Base-by-base conservation (phyloP, 2,888 invertebrate genomes). In the Steinernema hermaphroditum region DNA sequence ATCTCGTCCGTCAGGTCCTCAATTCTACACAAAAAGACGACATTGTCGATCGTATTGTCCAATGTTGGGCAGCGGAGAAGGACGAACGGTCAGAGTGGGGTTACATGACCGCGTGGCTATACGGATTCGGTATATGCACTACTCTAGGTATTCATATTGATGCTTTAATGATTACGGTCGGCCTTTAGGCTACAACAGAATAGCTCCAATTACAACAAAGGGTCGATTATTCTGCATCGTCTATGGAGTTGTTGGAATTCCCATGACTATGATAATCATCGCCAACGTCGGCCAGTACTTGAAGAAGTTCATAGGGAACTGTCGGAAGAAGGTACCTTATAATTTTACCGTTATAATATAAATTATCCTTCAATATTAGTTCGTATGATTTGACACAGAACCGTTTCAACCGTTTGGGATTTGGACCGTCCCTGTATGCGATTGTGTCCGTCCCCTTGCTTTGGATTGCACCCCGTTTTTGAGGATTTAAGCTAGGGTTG, bases 161-260 rank as follows among this genome's bases (percentile, higher is more conserved):
- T n/a, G 22, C 50, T 29, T 19, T 22, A n/a, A n/a, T n/a, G n/a
- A 1, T 49, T n/a, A 46, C 4, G 16, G 46, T 9, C 16, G 16
- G 2, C 19, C n/a, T 46, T 46, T 19, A 46, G 46, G 46, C 16
- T 46, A 46, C 46, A 46, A 46, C n/a, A 16, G 46, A 46, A 46
- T 46, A n/a, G 46, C 46, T 9, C 46, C 46, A 4, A 46, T 46
- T 9, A 46, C 46, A 19, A 19, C 46, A n/a, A 6, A 6, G 16
- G 46, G 46, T 46, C 46, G 46, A 16, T n/a, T 46, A 19, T 46
- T 46, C 46, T 46, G 46, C 19, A 46, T 46, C 9, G 9, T 46
- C 9, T 46, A 46, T 46, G 46, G 46, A 46, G 78, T 81, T 22
- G 46, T 46, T 4, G 46, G 46, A 16, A 46, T 46, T 9, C 46